Base-by-base conservation (phyloP, 2,113 vertebrate species). In the Nycticryphes semicollaris region DNA sequence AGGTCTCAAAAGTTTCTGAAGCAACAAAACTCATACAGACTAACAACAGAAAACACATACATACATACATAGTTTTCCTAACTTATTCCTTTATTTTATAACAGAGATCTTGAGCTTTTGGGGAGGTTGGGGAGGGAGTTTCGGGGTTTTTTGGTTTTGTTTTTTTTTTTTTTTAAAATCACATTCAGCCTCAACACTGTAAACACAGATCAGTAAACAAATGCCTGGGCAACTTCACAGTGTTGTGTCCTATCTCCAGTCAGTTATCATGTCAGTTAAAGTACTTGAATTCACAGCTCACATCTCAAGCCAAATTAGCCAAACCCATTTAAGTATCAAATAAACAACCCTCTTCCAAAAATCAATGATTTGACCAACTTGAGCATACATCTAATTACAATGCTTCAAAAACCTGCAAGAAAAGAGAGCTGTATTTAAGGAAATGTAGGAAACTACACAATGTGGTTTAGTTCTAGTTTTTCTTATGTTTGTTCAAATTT, bases 71-170 rank as follows among this genome's bases (percentile, higher is more conserved):
- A 31, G 6, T 69, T 69, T 85, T 78, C 33, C 27, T 70, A 57
- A 62, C 4, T 30, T 62, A 56, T 0, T 57, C 19, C 14, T 53
- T 69, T 41, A 45, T 45, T 77, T 56, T 69, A 3, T 48, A 54
- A 76, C 16, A 3, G 15, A 57, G 6, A 37, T 41, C 41, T 70
- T 47, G 17, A 75, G 35, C 12, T 88, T 87, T n/a, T 47, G 12
- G 22, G 17, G 50, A 2, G 8, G 1, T 0, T 19, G 3, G 2
- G 28, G 8, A 37, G 25, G 16, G 47, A 67, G 39, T 39, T 39
- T n/a, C n/a, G n/a, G 4, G 16, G 3, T 12, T 51, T 50, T 6
- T 24, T 50, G 13, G 47, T 25, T 24, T 51, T 51, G 13, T 51
- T 51, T 51, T 30, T 16, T 10, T 30, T 54, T 19, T 53, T 31